phyloP scores from a whole-genome alignment of 2,888 invertebrate genomes.

The Tachystola acroxantha region DNA sequence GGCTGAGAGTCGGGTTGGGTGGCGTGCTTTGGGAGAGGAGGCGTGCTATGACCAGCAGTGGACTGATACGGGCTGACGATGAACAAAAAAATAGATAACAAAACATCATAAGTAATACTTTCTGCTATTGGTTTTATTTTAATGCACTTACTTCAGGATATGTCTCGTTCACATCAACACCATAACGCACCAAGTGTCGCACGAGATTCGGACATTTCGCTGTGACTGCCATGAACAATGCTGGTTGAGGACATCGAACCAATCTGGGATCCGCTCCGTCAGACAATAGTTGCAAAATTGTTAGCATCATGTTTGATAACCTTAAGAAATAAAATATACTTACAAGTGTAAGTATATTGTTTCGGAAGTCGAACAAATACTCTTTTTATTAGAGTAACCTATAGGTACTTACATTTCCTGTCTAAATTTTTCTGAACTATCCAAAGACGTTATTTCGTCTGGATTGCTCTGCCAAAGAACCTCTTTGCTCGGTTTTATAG shows the following conservation, averaged over 20 bases:
- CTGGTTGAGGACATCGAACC: constrained; percentile 51
- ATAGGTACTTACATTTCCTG: constrained; percentile 31
- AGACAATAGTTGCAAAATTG: constrained; percentile 42
- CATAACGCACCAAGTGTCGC: constrained; percentile 34
- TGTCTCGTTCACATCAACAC: constrained; percentile 51
- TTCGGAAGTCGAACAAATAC: too few species aligned
- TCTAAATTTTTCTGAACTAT: constrained; percentile 30
- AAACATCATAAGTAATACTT: too few species aligned
- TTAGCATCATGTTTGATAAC: constrained; percentile 34
- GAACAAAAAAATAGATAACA: too few species aligned
- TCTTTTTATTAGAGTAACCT: background rate
- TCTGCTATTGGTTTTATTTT: too few species aligned
- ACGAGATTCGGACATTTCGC: constrained; percentile 40
- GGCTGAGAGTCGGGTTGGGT: too few species aligned
- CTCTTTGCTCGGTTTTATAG: constrained; percentile 42
- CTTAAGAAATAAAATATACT: constrained; percentile 44
- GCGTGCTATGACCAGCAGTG: too few species aligned
- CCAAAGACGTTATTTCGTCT: constrained; percentile 17
- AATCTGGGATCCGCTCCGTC: constrained; percentile 52
- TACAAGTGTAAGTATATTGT: too few species aligned
- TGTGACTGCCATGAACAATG: constrained; percentile 41
- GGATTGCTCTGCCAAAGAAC: constrained; percentile 27
- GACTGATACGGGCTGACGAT: too few species aligned
- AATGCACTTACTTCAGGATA: constrained; percentile 34
- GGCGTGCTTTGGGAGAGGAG: too few species aligned